Evolutionary conservation across 2,797 vertebrate genomes (phyloP).

Genomic region (Morelia viridis): DNA sequence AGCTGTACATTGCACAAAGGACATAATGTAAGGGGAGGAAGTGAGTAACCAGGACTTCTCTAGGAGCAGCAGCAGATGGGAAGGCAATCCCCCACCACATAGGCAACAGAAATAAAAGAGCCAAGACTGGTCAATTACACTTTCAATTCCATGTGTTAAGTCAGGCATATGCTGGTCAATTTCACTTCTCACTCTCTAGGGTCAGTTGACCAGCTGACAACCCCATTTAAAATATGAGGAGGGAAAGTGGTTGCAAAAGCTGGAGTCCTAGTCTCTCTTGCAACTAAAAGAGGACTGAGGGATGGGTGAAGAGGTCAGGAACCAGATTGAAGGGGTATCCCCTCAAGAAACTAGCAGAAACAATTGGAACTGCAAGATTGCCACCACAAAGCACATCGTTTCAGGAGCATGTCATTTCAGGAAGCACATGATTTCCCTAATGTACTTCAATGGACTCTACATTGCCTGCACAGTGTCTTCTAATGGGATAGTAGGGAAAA

Average conservation of each 20-base stretch:
- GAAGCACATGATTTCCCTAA: neutral
- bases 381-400: neutral
- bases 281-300: neutral
- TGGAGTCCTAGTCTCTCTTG: neutral
- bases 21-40: neutral
- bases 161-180: neutral
- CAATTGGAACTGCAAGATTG: neutral
- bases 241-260: neutral
- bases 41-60: neutral
- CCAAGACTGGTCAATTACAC: neutral
- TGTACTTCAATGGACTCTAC: neutral
- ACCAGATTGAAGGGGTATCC: neutral
- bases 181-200: neutral
- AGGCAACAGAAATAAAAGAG: neutral
- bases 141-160: neutral
- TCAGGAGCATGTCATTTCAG: neutral
- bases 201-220: neutral
- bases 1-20: neutral
- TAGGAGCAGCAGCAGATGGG: neutral
- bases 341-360: neutral
- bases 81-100: neutral
- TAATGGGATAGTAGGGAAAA: neutral
- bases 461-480: neutral
- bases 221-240: neutral
- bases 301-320: neutral